Percentiles rank a stretch among this genome's conserved stretches.
Evolutionary conservation across 2,888 invertebrate species (phyloP).

Genomic region (Clanis bilineata): DNA sequence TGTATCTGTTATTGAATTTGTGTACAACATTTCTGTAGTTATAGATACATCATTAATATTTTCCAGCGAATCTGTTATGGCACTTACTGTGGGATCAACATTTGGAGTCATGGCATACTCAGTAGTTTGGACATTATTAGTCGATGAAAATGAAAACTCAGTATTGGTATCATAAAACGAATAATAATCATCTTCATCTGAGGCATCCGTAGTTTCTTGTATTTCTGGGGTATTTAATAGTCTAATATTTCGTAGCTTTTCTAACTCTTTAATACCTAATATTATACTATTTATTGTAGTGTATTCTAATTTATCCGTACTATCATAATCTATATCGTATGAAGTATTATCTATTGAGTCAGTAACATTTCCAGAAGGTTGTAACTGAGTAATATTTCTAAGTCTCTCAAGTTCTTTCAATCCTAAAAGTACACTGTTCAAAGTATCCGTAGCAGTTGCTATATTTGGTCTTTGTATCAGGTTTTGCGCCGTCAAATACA

Average conservation of each 20-base stretch:
- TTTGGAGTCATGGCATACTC: not conserved
- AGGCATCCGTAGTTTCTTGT: conserved; percentile 18
- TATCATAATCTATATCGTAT: conserved; percentile 17
- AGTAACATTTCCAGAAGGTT: conserved; percentile 4
- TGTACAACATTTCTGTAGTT: conserved; percentile 19
- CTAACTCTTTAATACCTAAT: conserved; percentile 2
- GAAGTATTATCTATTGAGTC: conserved; percentile 16
- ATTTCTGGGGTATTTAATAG: not conserved
- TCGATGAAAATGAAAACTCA: conserved; percentile 12
- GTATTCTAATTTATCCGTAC: conserved; percentile 14
- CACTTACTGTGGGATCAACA: conserved; percentile 2
- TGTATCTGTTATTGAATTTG: conserved; percentile 19
- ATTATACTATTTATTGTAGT: not conserved
- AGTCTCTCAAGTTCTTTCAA: conserved; percentile 43
- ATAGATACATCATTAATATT: conserved; percentile 22
- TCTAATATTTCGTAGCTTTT: not conserved
- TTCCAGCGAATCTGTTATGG: conserved; percentile 11
- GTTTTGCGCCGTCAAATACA: conserved; percentile 23
- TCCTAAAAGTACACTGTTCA: conserved; percentile 24
- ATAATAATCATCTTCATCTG: conserved; percentile 38
- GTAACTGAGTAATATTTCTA: conserved; percentile 33
- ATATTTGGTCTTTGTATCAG: conserved; percentile 18
- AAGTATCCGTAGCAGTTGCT: not conserved
- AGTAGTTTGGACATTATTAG: conserved; percentile 12
- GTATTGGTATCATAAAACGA: conserved; percentile 34